phyloP scores from a whole-genome alignment of 2,888 invertebrate genomes.

The Erebia palarica region DNA sequence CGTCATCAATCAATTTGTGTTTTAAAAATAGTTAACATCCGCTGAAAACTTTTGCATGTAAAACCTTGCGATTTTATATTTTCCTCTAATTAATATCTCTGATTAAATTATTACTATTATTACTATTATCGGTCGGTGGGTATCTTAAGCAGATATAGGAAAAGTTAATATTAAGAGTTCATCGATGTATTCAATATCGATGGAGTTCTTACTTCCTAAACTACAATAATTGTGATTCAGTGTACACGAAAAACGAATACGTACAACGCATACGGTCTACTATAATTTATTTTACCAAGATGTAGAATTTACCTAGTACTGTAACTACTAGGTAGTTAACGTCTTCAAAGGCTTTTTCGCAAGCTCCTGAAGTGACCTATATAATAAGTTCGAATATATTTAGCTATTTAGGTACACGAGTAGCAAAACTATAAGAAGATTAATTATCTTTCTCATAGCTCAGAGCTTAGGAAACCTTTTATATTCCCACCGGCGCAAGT shows the following conservation, averaged over 20 bases:
- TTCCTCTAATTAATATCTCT: neutral
- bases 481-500: conserved; percentile 23
- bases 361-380: neutral
- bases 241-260: too few relatives aligned
- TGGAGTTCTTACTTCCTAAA: too few relatives aligned
- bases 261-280: too few relatives aligned
- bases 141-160: too few relatives aligned
- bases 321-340: too few relatives aligned
- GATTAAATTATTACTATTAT: neutral
- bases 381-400: neutral
- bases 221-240: too few relatives aligned
- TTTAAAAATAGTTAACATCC: neutral
- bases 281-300: too few relatives aligned
- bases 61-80: neutral
- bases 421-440: conserved; percentile 4
- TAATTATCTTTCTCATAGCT: conserved; percentile 5
- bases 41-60: conserved; percentile 10
- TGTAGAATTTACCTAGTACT: too few relatives aligned
- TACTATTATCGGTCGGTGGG: too few relatives aligned
- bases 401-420: neutral
- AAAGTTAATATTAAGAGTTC: too few relatives aligned
- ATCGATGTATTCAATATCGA: too few relatives aligned
- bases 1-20: conserved; percentile 2
- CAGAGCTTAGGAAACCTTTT: conserved; percentile 21
- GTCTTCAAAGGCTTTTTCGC: neutral